Evolutionary conservation across 2,888 invertebrate species (phyloP), one percentile per base, ranked within the genome.

Genomic region (Pyrgus malvae): DNA sequence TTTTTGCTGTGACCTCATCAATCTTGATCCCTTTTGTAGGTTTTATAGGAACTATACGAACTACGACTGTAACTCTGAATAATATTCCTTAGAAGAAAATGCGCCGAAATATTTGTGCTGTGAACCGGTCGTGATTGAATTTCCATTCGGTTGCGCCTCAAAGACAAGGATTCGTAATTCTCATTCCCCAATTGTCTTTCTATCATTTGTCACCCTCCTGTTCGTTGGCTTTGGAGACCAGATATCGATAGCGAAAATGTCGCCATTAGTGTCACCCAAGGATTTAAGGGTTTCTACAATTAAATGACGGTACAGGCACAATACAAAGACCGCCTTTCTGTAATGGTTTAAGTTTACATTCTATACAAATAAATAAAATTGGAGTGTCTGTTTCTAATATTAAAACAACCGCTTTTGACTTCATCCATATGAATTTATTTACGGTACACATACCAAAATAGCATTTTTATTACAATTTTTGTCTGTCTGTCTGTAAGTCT

Each of bases 131-230:
- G 40, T 40, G 46, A 54, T 54, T 55, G 40, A 37, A 55, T 59
- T 61, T 61, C 57, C 59, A 51, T 53, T 25, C 45, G 53, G 56
- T 37, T 44, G 56, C 44, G 45, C 17, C 44, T 50, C 55, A 42
- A 42, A 55, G 58, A 63, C 65, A 69, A 66, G 68, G 62, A 64
- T 68, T 68, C 54, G 46, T 44, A 55, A 57, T 57, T 60, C 54
- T 38, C 58, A 57, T 48, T 38, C 19, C 42, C 33, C 49, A 37
- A 55, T 56, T 59, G 53, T 46, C 51, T 57, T 27, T 31, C 46
- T 57, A 38, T 55, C 48, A 55, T 44, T 51, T 50, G 46, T 45
- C 49, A 41, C 45, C 55, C 25, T 48, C 25, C 33, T 42, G 56
- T 65, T 68, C 67, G 69, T 66, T 70, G 68, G 71, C 64, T 50